These are phyloP conservation scores for Protonibea diacanthus DNA, from an alignment of 2,797 vertebrate genomes.

Conservation along the genomic window DNA sequence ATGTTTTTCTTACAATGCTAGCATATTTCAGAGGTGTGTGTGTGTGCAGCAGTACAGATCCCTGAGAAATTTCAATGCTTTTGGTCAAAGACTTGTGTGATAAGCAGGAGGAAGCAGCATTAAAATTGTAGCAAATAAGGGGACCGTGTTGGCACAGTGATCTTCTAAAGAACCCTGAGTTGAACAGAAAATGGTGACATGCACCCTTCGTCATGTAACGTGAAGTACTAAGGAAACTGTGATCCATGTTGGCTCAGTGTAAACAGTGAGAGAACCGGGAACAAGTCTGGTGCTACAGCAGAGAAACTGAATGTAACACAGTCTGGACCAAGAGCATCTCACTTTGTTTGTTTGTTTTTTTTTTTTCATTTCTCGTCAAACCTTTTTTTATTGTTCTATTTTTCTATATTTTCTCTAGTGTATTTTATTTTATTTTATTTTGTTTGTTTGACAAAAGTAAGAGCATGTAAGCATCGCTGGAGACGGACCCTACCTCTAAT, in stretches of 20 bases:
- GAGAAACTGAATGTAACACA: conserved; percentile 60
- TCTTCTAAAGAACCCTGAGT: not conserved
- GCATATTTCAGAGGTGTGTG: not conserved
- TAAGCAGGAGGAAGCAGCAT: not conserved
- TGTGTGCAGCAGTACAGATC: conserved; percentile 4
- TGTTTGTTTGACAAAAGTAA: conserved; percentile 25
- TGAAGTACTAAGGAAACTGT: conserved; percentile 38
- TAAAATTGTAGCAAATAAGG: conserved; percentile 52
- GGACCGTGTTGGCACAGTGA: conserved; percentile 38
- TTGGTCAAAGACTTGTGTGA: not conserved
- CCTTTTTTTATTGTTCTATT: conserved; percentile 31
- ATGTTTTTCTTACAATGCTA: not conserved
- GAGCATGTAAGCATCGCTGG: conserved; percentile 30
- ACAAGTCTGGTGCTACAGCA: conserved; percentile 64
- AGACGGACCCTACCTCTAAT: conserved; percentile 66
- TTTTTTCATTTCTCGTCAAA: conserved; percentile 7
- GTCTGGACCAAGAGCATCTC: conserved; percentile 72
- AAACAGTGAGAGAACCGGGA: conserved; percentile 37
- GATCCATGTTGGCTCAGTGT: conserved; percentile 11
- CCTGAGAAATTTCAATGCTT: conserved; percentile 23
- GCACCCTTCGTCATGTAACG: not conserved
- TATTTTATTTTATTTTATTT: conserved; percentile 33
- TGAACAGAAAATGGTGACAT: not conserved
- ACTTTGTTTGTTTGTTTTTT: not conserved
- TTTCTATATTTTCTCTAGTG: conserved; percentile 33